These are phyloP conservation scores for Macroglossus sobrinus DNA, from an alignment of 2,113 vertebrate genomes.

Conservation along the genomic window DNA sequence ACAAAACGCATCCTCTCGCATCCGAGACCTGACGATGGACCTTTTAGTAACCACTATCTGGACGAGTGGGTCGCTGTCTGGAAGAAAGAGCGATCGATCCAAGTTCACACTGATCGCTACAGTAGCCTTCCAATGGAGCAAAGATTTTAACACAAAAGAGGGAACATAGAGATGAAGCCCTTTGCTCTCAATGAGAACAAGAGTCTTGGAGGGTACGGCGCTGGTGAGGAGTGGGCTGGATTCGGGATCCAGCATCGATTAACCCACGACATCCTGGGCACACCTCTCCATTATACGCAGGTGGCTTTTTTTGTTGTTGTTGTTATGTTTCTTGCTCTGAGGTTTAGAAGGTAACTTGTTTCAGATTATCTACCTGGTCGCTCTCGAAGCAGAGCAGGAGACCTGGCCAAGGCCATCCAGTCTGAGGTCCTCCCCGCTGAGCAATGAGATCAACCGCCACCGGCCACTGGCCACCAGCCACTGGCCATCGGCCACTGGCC, in stretches of 20 bases:
- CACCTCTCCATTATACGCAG: neutral
- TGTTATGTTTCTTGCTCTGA: neutral
- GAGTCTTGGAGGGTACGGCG: neutral
- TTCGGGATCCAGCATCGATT: neutral
- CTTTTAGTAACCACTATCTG: neutral
- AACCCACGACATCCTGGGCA: accelerated
- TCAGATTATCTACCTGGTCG: neutral
- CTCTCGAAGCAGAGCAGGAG: neutral
- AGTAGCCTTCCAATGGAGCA: neutral
- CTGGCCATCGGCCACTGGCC: too few species aligned
- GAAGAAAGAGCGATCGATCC: neutral
- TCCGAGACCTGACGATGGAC: neutral
- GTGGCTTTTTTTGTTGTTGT: neutral
- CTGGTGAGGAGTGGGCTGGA: neutral
- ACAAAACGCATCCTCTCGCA: neutral
- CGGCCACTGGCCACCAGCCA: accelerated
- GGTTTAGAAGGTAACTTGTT: neutral
- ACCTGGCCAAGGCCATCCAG: neutral
- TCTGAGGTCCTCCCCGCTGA: neutral
- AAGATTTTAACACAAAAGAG: neutral
- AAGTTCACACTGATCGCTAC: neutral
- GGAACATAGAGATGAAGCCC: neutral
- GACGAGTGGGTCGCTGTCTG: neutral
- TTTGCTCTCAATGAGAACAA: neutral
- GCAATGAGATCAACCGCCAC: accelerated